Evolutionary conservation across 2,888 invertebrate genomes (phyloP).

Genomic region (Macrosiphum euphorbiae): DNA sequence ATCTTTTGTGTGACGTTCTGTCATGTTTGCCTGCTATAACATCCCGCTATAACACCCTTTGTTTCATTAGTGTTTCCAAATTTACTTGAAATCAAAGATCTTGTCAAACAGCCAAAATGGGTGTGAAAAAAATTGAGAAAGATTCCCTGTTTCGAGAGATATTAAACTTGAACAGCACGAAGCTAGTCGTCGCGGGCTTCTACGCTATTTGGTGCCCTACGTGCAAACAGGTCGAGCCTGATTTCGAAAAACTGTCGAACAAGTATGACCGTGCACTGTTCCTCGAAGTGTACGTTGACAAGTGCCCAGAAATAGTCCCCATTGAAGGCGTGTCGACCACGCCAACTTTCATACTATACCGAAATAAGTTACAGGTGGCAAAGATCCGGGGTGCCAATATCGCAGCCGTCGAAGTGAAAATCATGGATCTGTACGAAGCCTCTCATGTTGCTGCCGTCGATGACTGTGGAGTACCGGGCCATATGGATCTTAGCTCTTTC

Average conservation of each 20-base stretch:
- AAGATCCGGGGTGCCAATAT: slow-evolving; percentile 90
- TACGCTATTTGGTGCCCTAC: slow-evolving; percentile 98
- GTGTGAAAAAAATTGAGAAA: slow-evolving; percentile 75
- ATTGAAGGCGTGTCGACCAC: slow-evolving; percentile 93
- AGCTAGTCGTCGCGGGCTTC: slow-evolving; percentile 94
- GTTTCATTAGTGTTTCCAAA: too few species aligned
- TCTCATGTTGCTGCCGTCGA: slow-evolving; percentile 77
- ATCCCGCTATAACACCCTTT: too few species aligned
- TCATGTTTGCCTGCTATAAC: too few species aligned
- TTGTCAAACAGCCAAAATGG: slow-evolving; percentile 57
- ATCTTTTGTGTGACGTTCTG: too few species aligned
- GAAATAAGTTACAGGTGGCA: slow-evolving; percentile 87
- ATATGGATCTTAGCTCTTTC: slow-evolving; percentile 92
- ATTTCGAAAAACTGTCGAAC: slow-evolving; percentile 88
- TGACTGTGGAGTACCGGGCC: slow-evolving; percentile 77
- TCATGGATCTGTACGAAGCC: slow-evolving; percentile 83
- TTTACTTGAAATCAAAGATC: too few species aligned
- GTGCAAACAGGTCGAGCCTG: slow-evolving; percentile 93
- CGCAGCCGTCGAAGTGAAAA: slow-evolving; percentile 85
- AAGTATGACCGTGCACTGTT: slow-evolving; percentile 92
- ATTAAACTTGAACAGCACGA: slow-evolving; percentile 84
- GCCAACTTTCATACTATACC: slow-evolving; percentile 98
- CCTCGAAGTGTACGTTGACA: slow-evolving; percentile 95
- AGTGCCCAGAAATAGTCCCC: slow-evolving; percentile 89
- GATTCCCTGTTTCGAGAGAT: slow-evolving; percentile 88